These are phyloP conservation scores for Orycteropus afer DNA, from an alignment of 2,113 vertebrate species.

Conservation along the genomic window DNA sequence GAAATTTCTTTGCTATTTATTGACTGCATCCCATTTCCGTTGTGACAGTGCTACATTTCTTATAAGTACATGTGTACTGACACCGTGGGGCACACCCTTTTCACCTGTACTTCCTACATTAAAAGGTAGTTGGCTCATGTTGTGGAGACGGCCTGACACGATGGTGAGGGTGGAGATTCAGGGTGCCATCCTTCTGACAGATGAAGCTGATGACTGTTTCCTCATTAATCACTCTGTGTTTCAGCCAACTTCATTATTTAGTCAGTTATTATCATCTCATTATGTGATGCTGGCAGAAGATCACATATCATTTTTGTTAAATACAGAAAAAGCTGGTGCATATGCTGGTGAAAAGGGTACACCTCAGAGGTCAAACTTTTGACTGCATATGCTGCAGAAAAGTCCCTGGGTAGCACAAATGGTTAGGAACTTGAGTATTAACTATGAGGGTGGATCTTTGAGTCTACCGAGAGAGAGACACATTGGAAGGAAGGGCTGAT, in stretches of 20 bases:
- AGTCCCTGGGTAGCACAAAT: background rate
- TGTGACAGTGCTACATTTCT: background rate
- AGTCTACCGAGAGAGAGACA: background rate
- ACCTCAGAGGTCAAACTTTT: no score
- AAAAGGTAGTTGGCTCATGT: background rate
- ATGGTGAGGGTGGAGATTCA: background rate
- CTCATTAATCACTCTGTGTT: background rate
- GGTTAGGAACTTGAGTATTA: background rate
- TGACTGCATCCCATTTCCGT: background rate
- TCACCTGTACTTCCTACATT: background rate
- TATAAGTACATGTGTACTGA: no score
- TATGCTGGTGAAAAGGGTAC: no score
- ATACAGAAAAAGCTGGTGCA: background rate
- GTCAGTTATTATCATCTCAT: background rate
- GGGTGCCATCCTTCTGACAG: background rate
- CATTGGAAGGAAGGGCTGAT: background rate
- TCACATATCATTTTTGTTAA: background rate
- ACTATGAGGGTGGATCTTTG: background rate
- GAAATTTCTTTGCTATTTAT: background rate
- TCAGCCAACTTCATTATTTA: background rate
- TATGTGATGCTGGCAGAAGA: background rate
- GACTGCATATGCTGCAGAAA: background rate
- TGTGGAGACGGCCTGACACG: background rate
- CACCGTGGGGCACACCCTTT: background rate
- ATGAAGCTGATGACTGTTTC: background rate